A percentile compares a stretch with the other conserved stretches of the same genome.
Conservation (phyloP, 2,113 vertebrate species). For the Rhynchopsitta pachyrhyncha region DNA sequence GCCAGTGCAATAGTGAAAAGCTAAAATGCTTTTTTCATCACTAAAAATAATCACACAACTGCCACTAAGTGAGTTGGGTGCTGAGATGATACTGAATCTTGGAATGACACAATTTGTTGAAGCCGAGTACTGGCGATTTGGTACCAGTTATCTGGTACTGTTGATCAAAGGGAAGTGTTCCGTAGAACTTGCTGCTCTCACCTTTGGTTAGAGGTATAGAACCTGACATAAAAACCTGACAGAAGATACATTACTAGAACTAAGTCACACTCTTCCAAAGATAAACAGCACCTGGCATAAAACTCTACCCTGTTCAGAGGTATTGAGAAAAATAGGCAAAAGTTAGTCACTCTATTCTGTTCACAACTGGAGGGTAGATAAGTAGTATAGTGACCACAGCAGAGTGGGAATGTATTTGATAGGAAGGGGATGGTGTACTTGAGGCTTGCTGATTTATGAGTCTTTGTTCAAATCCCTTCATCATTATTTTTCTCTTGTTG, state of each 20-base stretch:
- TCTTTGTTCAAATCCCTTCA: not conserved
- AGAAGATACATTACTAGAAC: not conserved
- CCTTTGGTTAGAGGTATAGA: not conserved
- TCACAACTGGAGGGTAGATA: not conserved
- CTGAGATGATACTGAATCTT: not conserved
- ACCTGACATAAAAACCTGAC: not conserved
- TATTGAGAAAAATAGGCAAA: not conserved
- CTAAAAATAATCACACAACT: not conserved
- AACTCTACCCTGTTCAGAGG: not conserved
- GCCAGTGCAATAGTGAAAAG: not conserved
- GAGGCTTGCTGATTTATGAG: not conserved
- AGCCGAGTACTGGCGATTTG: not conserved
- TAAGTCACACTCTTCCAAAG: not conserved
- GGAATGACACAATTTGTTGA: not conserved
- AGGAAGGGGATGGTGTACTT: not conserved
- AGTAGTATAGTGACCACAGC: not conserved
- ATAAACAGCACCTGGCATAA: not conserved
- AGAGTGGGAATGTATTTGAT: not conserved
- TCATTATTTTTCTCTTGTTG: not conserved
- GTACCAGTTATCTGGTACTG: not conserved
- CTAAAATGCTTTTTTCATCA: not conserved
- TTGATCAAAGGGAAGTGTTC: not conserved
- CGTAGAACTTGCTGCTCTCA: not conserved
- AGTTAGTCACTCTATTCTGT: not conserved
- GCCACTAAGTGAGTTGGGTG: fast-evolving